These are phyloP conservation scores for Enteromius unitaeniatus DNA, from an alignment of 2,797 vertebrate genomes.

Conservation along the genomic window DNA sequence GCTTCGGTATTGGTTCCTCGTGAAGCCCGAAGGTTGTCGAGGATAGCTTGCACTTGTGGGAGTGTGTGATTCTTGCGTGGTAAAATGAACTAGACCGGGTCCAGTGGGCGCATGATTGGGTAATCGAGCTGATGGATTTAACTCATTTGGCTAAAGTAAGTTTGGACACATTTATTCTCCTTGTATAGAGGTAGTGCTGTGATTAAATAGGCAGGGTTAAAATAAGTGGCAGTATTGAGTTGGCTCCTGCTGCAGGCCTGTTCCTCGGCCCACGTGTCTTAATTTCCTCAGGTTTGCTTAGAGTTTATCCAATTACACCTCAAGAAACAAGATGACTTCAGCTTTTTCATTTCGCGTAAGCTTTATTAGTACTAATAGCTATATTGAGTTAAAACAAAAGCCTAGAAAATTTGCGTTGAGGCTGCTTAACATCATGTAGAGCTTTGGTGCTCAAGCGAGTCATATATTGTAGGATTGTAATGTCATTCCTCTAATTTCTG, in stretches of 20 bases:
- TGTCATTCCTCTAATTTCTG: neutral
- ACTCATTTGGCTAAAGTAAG: constrained; percentile 53
- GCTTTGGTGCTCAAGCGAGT: neutral
- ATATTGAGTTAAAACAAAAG: constrained; percentile 2
- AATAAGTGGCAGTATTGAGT: constrained; percentile 51
- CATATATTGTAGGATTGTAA: neutral
- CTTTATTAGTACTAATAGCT: constrained; percentile 36
- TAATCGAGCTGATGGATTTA: constrained; percentile 49
- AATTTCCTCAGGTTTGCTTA: constrained; percentile 42
- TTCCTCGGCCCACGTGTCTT: constrained; percentile 14
- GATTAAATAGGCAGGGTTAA: constrained; percentile 52
- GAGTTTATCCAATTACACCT: constrained; percentile 49
- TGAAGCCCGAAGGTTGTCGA: constrained; percentile 39
- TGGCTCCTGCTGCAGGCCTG: constrained; percentile 40
- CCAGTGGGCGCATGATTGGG: constrained; percentile 33
- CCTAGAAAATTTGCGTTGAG: neutral
- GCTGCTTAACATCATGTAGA: neutral
- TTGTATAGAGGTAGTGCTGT: constrained; percentile 36
- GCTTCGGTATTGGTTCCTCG: constrained; percentile 44
- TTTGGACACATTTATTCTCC: constrained; percentile 50
- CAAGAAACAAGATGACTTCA: constrained; percentile 33
- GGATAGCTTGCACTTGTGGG: neutral
- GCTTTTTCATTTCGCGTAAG: constrained; percentile 36
- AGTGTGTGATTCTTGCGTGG: neutral
- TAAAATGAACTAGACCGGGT: constrained; percentile 27